phyloP scores from a whole-genome alignment of 2,797 vertebrate genomes.

The Onychomys torridus region DNA sequence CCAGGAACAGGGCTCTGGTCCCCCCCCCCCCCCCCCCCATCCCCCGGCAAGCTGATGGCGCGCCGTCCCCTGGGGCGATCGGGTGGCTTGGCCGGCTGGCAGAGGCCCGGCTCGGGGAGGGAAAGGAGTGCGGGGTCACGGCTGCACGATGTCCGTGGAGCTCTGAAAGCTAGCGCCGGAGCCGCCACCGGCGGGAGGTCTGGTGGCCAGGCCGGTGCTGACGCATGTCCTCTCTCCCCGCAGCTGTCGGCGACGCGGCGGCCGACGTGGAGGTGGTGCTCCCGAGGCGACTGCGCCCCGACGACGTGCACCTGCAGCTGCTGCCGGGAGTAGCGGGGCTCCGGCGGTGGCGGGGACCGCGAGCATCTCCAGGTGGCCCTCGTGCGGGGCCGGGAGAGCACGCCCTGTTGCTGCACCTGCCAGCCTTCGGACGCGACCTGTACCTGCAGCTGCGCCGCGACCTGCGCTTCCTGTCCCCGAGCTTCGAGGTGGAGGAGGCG shows the following conservation, averaged over 20 bases:
- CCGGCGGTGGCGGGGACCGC: slow-evolving; percentile 81
- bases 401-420: slow-evolving; percentile 91
- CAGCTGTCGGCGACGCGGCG: slow-evolving; percentile 84
- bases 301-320: slow-evolving; percentile 85
- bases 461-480: slow-evolving; percentile 90
- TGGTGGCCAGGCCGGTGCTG: slow-evolving; percentile 17
- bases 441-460: slow-evolving; percentile 91
- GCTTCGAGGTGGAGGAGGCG: slow-evolving; percentile 87
- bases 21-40: background rate
- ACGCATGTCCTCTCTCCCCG: slow-evolving; percentile 80
- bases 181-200: background rate
- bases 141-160: background rate
- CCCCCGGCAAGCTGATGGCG: background rate
- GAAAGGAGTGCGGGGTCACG: background rate
- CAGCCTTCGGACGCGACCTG: slow-evolving; percentile 90
- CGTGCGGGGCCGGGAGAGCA: slow-evolving; percentile 70
- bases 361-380: slow-evolving; percentile 69
- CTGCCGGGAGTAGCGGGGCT: slow-evolving; percentile 73
- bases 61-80: background rate
- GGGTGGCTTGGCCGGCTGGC: background rate
- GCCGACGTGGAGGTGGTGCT: slow-evolving; percentile 88
- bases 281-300: slow-evolving; percentile 86
- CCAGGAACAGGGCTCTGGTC: background rate
- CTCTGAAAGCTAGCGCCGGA: background rate
- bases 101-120: background rate